Percentiles rank a stretch among this genome's conserved stretches.
Evolutionary conservation across 1,140 invertebrate species (phyloP).

Genomic region (Heliconius nattereri): DNA sequence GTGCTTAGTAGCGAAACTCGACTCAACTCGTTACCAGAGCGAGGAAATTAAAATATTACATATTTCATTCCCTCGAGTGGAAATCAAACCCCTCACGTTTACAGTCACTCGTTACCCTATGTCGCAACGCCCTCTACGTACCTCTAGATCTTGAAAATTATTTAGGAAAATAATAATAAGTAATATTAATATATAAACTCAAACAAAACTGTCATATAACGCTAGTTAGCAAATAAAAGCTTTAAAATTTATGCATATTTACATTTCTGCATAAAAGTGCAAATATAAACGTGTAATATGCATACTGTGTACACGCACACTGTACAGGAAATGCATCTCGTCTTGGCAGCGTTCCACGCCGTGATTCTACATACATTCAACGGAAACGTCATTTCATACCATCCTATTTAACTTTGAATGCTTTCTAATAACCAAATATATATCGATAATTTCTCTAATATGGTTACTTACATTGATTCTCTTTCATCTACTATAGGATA

Average conservation of each 20-base stretch:
- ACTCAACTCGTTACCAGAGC: no score
- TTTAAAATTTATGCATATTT: background rate
- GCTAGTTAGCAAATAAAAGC: no score
- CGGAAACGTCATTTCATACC: constrained; percentile 6
- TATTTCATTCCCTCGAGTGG: no score
- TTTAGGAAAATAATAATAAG: no score
- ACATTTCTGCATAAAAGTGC: background rate
- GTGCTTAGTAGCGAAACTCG: no score
- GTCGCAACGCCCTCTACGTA: no score
- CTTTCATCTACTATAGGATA: background rate
- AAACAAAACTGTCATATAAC: no score
- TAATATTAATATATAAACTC: no score
- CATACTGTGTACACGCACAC: background rate
- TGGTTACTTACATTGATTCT: background rate
- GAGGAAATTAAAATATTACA: no score
- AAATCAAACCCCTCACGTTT: no score
- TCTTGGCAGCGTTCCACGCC: constrained; percentile 8
- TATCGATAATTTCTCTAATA: background rate
- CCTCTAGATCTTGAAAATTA: no score
- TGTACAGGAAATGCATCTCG: background rate
- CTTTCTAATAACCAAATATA: background rate
- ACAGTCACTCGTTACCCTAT: no score
- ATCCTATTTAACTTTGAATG: background rate
- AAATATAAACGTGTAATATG: background rate
- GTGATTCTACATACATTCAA: background rate